Percentiles rank a stretch among this genome's conserved stretches.
Conservation (phyloP, 2,113 vertebrate species). For the Mastomys natalensis region DNA sequence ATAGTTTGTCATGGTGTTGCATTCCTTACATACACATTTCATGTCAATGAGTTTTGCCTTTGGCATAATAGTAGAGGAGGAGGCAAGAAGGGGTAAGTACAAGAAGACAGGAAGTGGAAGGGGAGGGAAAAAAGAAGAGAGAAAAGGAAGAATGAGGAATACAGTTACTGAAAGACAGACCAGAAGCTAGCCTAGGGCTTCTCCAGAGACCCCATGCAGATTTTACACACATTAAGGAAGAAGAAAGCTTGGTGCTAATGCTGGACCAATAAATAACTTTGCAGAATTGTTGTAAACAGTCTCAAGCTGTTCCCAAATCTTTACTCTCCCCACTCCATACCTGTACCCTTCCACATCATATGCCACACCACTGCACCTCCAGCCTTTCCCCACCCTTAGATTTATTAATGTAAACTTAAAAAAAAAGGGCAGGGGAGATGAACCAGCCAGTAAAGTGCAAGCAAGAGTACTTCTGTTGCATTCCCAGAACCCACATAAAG, state of each 20-base stretch:
- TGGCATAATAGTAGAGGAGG: neutral
- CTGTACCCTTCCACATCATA: neutral
- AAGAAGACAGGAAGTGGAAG: neutral
- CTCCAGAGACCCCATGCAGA: neutral
- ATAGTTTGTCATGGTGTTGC: neutral
- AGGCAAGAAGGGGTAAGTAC: neutral
- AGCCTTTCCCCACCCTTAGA: neutral
- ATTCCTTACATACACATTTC: neutral
- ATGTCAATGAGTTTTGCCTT: neutral
- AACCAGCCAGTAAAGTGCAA: neutral
- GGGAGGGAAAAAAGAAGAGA: neutral
- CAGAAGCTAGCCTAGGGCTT: neutral
- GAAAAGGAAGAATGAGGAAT: neutral
- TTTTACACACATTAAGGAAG: conserved; percentile 10
- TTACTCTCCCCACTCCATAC: neutral
- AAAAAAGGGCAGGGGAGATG: neutral
- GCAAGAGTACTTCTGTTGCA: neutral
- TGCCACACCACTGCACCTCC: neutral
- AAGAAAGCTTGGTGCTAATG: neutral
- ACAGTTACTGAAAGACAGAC: neutral
- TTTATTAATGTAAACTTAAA: conserved; percentile 3
- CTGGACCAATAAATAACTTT: neutral
- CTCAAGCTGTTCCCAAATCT: neutral
- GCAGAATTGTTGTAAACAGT: neutral
- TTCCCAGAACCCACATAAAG: neutral